Base-by-base conservation (phyloP, 1,140 invertebrate species). In the Pseudomyrmex dendroicus region DNA sequence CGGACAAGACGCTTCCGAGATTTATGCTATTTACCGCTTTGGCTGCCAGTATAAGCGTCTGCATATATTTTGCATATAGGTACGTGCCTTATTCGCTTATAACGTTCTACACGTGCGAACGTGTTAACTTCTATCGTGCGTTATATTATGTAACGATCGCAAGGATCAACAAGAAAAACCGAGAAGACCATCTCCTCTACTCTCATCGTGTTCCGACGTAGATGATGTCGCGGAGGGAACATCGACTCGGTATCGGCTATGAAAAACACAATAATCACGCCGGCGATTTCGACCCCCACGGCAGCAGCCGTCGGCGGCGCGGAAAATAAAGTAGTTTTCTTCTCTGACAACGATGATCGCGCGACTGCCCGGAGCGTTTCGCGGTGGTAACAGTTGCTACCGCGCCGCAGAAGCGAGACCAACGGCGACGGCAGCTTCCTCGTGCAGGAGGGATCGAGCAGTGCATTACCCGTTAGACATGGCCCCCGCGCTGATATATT, bases 401-500 rank as follows among this genome's bases (percentile, higher is more conserved):
- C 7, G 62, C 20, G 64, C 35, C 73, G 57, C 66, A 67, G 56
- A 52, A 13, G 66, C 77, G 13, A 52, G 13, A 22, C 59, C 50
- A 25, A 77, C 67, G 68, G 82, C 84, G 35, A 66, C 66, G 67
- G 82, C 84, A 86, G 86, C 72, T 89, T 88, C 84, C 77, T 84
- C 73, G 70, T 84, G 82, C 89, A 85, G 84, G 48, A 85, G 80
- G 89, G 86, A 90, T 90, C 90, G 85, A 82, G 68, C 86, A 89
- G 92, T 92, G 91, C 91, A 93, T 93, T 93, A 93, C 89, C 92
- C 92, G 92, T 93, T 92, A 92, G 92, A 93, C 92, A 93, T 92
- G 92, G 91, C 92, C 92, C 90, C 91, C 90, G 90, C 88, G 91
- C 92, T 93, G 91, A 93, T 93, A 93, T 93, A 93, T 92, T 93